Conservation (phyloP, 1,140 invertebrate genomes). For the Zaprionus capensis region DNA sequence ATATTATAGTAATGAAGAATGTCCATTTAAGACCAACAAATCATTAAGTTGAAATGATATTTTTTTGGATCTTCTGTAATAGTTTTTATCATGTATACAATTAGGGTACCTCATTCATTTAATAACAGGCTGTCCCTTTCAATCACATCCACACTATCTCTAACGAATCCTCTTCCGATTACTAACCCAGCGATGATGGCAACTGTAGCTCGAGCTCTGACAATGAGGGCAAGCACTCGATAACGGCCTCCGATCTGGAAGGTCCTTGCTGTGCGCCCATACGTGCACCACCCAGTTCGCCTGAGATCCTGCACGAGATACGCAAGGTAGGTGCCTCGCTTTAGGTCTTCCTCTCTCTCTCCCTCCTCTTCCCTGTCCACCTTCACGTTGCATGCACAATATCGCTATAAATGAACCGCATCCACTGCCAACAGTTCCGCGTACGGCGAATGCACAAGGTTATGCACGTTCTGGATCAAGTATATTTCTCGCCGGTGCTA, state of each 20-base stretch:
- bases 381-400: neutral
- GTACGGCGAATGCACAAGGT: slow-evolving; percentile 77
- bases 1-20: too few relatives aligned
- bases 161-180: neutral
- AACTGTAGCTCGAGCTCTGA: slow-evolving; percentile 88
- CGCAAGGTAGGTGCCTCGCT: slow-evolving; percentile 67
- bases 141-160: neutral
- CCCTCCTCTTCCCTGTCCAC: neutral
- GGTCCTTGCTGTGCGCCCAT: slow-evolving; percentile 82
- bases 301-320: slow-evolving; percentile 79
- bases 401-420: slow-evolving; percentile 2
- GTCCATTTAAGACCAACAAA: too few relatives aligned
- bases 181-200: slow-evolving; percentile 88
- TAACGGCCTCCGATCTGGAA: slow-evolving; percentile 77
- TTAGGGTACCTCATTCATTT: neutral
- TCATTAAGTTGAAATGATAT: too few relatives aligned
- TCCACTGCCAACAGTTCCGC: slow-evolving; percentile 53
- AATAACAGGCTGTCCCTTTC: neutral
- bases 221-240: slow-evolving; percentile 78
- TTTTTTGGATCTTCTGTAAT: too few relatives aligned
- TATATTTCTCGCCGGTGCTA: slow-evolving; percentile 78
- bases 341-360: neutral
- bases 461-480: slow-evolving; percentile 78
- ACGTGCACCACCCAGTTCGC: slow-evolving; percentile 86
- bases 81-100: neutral